A percentile compares a stretch with the other conserved stretches of the same genome.
phyloP scores from a whole-genome alignment of 2,888 invertebrate species.

The Brassicogethes aeneus region DNA sequence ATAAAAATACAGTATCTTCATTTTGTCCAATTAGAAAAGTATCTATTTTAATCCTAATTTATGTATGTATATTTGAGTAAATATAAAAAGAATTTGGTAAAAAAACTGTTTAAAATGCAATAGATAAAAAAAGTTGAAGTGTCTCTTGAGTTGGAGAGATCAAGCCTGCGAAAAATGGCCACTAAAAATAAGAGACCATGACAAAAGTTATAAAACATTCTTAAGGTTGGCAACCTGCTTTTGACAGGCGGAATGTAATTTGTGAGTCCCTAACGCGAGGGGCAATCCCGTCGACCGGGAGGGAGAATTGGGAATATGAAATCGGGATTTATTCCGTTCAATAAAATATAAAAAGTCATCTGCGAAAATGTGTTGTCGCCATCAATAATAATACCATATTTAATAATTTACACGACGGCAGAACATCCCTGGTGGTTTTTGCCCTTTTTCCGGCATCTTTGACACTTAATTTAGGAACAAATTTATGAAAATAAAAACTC shows the following conservation, averaged over 20 bases:
- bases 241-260: conserved; percentile 36
- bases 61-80: too few relatives aligned
- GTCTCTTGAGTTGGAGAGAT: neutral
- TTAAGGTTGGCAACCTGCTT: conserved; percentile 29
- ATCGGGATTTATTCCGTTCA: conserved; percentile 33
- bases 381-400: conserved; percentile 20
- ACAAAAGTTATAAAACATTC: conserved; percentile 32
- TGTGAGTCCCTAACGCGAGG: conserved; percentile 32
- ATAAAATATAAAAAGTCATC: conserved; percentile 31
- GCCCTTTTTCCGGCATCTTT: too few relatives aligned
- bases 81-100: too few relatives aligned
- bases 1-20: too few relatives aligned
- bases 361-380: conserved; percentile 21
- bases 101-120: neutral
- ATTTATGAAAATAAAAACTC: too few relatives aligned
- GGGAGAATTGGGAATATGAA: conserved; percentile 34
- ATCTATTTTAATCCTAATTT: too few relatives aligned
- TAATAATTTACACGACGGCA: conserved; percentile 10
- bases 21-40: too few relatives aligned
- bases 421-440: conserved; percentile 4
- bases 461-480: too few relatives aligned
- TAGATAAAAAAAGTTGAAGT: neutral
- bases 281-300: conserved; percentile 29
- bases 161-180: conserved; percentile 9
- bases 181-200: conserved; percentile 21